These are phyloP conservation scores for Trypoxylus dichotomus DNA, from an alignment of 1,140 invertebrate genomes.

Conservation along the genomic window DNA sequence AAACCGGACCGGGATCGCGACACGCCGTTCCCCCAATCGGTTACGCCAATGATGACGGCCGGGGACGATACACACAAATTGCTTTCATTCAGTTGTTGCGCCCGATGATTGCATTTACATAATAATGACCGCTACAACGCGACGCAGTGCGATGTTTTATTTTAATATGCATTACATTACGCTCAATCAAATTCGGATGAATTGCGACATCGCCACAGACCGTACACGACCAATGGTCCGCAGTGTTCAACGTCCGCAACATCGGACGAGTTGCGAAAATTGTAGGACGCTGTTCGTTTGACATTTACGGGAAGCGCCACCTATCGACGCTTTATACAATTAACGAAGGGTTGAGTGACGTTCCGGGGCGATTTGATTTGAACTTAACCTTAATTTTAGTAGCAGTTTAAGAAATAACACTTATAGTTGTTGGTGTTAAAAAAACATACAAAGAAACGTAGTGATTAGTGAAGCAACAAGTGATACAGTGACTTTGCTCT, in stretches of 20 bases:
- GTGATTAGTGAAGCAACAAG: background rate
- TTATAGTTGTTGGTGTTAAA: background rate
- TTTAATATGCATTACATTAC: slow-evolving; percentile 36
- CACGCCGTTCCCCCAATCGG: background rate
- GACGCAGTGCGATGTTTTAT: slow-evolving; percentile 19
- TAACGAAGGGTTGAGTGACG: background rate
- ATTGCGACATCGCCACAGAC: background rate
- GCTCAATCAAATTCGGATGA: slow-evolving; percentile 31
- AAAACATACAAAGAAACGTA: background rate
- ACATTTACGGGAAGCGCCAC: background rate
- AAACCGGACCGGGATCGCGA: background rate
- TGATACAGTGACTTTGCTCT: background rate
- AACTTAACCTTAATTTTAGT: background rate
- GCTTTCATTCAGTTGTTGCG: slow-evolving; percentile 29
- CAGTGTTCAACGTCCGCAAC: background rate
- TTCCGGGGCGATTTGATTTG: background rate
- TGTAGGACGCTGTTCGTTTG: background rate
- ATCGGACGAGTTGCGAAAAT: background rate
- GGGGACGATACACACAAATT: slow-evolving; percentile 31
- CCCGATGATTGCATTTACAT: slow-evolving; percentile 34
- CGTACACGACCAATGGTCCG: background rate
- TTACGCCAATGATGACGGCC: slow-evolving; percentile 18
- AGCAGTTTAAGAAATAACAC: background rate
- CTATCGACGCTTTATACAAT: background rate
- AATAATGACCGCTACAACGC: slow-evolving; percentile 27